Evolutionary conservation across 2,113 vertebrate species (phyloP).

Genomic region (Callopanchax toddi): DNA sequence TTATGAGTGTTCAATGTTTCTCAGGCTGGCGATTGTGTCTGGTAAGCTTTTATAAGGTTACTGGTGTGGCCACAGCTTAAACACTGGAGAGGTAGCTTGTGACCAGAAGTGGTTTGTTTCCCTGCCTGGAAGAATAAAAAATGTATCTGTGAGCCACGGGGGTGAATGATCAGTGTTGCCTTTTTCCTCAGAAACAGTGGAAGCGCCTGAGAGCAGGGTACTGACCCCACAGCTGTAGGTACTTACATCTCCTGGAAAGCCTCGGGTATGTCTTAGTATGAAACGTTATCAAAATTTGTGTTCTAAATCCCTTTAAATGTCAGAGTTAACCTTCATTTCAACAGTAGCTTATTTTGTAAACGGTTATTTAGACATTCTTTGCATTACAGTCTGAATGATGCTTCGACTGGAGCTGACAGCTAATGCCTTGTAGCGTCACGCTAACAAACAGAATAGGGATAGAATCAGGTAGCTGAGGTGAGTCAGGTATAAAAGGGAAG

Average conservation of each 20-base stretch:
- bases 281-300: too few relatives aligned
- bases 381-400: neutral
- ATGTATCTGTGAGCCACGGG: neutral
- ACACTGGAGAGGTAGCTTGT: neutral
- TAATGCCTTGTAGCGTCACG: neutral
- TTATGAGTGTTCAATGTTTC: slow-evolving; percentile 26
- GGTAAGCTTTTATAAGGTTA: slow-evolving; percentile 2
- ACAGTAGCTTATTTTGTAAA: neutral
- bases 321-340: neutral
- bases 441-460: neutral
- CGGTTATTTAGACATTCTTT: neutral
- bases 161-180: neutral
- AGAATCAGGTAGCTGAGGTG: neutral
- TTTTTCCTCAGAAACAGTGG: neutral
- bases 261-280: too few relatives aligned
- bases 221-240: neutral
- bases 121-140: neutral
- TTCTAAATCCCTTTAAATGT: too few relatives aligned
- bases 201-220: neutral
- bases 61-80: neutral
- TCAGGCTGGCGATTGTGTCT: slow-evolving; percentile 13
- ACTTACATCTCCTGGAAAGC: too few relatives aligned
- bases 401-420: neutral
- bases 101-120: neutral
- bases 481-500: too few relatives aligned